Conservation (phyloP, 1,140 invertebrate species). For the Nephila pilipes region DNA sequence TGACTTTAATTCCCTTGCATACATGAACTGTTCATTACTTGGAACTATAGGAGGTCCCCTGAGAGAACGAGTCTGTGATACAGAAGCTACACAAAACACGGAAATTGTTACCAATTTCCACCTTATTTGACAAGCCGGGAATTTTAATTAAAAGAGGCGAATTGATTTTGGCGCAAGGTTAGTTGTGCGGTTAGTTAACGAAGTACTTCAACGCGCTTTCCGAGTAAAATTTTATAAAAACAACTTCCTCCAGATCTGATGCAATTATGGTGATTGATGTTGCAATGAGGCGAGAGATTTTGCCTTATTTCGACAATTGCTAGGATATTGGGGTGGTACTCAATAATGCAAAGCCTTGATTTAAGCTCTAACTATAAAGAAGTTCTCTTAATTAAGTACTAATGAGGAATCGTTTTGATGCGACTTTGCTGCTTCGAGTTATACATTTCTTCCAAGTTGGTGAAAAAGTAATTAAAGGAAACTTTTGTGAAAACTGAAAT, state of each 20-base stretch:
- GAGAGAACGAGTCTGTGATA: background rate
- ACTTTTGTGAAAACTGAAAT: background rate
- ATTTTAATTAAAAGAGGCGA: slow-evolving; percentile 69
- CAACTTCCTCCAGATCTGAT: background rate
- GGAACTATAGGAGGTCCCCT: slow-evolving; percentile 30
- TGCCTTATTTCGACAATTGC: slow-evolving; percentile 15
- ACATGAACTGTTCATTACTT: slow-evolving; percentile 63
- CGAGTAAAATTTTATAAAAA: slow-evolving; percentile 40
- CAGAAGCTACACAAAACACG: slow-evolving; percentile 58
- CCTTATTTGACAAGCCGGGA: slow-evolving; percentile 59
- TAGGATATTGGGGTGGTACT: background rate
- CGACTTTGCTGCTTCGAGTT: background rate
- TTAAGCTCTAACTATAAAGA: background rate
- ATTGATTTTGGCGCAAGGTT: slow-evolving; percentile 51
- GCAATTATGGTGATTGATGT: slow-evolving; percentile 40
- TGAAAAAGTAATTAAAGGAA: background rate
- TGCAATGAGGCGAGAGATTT: background rate
- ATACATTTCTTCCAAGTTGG: background rate
- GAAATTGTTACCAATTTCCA: slow-evolving; percentile 61
- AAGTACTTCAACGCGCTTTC: slow-evolving; percentile 3
- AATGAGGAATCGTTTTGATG: background rate
- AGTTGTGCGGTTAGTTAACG: slow-evolving; percentile 64
- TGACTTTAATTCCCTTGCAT: slow-evolving; percentile 68
- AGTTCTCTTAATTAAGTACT: slow-evolving; percentile 1
- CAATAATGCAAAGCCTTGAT: background rate